Evolutionary conservation across 2,888 invertebrate species (phyloP), one percentile per base, ranked within the genome.

Genomic region (Panopea generosa): DNA sequence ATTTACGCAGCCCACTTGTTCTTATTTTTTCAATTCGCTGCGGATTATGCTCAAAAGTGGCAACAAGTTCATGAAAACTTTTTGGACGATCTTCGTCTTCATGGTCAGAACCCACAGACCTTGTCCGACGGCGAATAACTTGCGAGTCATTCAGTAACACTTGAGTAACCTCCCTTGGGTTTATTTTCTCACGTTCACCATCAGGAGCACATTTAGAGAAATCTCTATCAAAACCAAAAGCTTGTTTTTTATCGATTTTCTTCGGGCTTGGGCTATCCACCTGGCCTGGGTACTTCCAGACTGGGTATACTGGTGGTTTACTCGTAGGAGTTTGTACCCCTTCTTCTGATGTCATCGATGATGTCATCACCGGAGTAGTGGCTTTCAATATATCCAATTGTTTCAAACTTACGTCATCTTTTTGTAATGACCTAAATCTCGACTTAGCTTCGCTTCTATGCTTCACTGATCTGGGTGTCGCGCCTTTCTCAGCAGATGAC

Each of bases 51-150:
- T 89, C 88, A 69, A 88, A 89, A 24, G 82, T 78, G n/a, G 87
- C 84, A 14, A 88, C 79, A 4, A 89, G 84, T 76, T 89, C 89
- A 73, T 89, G 89, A 75, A 90, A 88, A 75, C 90, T 90, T 45
- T 79, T 86, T 50, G 89, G 88, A 59, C 89, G 67, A 55, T 87
- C 86, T 14, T 68, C 43, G 9, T 83, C 84, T 33, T 75, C 67
- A 49, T 61, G 53, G 4, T 72, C 75, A 24, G 60, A 43, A 3
- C 68, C 70, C 43, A 59, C 67, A 3, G 75, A 75, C 14, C 72
- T 47, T 22, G 70, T 71, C 47, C 75, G 70, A 11, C 77, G 49
- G 0, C 76, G 61, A 9, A 76, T 47, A 26, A 55, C 61, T 16
- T 77, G 71, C 3, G 61, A n/a, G 29, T 47, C 55, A n/a, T 26